phyloP scores from a whole-genome alignment of 2,113 vertebrate genomes.

The Merops nubicus region DNA sequence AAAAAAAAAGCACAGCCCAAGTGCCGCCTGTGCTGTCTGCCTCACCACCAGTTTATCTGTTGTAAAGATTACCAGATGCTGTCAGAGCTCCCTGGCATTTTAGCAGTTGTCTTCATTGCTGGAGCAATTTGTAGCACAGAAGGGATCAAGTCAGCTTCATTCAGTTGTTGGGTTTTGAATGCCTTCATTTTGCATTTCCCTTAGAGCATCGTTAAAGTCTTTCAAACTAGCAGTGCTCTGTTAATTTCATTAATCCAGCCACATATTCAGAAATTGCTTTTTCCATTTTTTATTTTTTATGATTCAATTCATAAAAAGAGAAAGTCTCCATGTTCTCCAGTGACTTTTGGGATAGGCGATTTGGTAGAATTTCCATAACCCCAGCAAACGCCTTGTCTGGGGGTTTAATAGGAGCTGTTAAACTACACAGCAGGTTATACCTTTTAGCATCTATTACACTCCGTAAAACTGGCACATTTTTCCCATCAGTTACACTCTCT shows the following conservation, averaged over 20 bases:
- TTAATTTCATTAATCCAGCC: conserved; percentile 58
- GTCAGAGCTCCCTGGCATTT: not conserved
- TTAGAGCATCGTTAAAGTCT: not conserved
- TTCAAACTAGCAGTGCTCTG: not conserved
- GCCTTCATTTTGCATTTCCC: conserved; percentile 1
- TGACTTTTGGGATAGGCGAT: not conserved
- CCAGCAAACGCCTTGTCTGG: conserved; percentile 35
- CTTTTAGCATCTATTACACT: conserved; percentile 58
- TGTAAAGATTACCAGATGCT: conserved; percentile 24
- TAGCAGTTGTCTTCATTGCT: not conserved
- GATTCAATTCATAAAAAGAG: conserved; percentile 1
- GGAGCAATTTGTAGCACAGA: conserved; percentile 26
- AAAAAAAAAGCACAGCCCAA: not conserved
- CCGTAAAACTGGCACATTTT: conserved; percentile 56
- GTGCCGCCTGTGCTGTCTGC: not conserved
- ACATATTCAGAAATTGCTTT: not conserved
- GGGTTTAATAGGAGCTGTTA: conserved; percentile 56
- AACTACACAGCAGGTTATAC: conserved; percentile 53
- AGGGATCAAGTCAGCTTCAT: conserved; percentile 19
- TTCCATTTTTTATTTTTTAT: not conserved
- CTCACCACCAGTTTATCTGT: not conserved
- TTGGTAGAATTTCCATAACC: conserved; percentile 22
- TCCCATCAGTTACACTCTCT: conserved; percentile 45
- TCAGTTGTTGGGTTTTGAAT: not conserved
- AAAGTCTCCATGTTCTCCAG: not conserved